Evolutionary conservation across 2,113 vertebrate genomes (phyloP).

Genomic region (Cryptomyrus ogoouensis): DNA sequence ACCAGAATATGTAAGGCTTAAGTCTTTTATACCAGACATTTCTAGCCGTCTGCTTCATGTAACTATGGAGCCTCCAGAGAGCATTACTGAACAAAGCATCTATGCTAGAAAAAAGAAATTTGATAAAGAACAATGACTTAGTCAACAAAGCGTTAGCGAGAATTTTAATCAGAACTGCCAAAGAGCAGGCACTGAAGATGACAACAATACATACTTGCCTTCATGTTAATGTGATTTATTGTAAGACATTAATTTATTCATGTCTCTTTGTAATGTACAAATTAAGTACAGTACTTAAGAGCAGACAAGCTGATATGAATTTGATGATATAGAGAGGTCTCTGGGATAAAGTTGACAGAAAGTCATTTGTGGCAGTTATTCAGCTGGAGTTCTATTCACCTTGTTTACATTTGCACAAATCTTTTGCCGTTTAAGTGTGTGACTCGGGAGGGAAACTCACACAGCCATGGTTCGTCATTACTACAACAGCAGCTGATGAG

Average conservation of each 20-base stretch:
- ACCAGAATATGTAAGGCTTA: conserved; percentile 23
- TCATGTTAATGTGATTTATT: conserved; percentile 2
- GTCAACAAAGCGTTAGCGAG: conserved; percentile 4
- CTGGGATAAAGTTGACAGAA: not conserved
- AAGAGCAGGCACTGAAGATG: conserved; percentile 21
- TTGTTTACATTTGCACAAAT: not conserved
- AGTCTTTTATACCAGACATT: conserved; percentile 28
- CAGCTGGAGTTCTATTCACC: not conserved
- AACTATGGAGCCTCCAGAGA: conserved; percentile 11
- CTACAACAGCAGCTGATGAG: not conserved
- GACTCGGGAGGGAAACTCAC: not conserved
- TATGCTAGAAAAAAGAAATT: conserved; percentile 8
- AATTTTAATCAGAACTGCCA: conserved; percentile 14
- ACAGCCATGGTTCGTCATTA: not conserved
- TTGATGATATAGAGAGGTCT: not conserved
- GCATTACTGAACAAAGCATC: conserved; percentile 17
- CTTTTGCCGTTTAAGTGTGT: not conserved
- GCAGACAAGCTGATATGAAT: not conserved
- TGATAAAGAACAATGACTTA: conserved; percentile 16
- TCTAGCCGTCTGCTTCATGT: conserved; percentile 16
- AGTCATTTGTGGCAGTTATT: not conserved
- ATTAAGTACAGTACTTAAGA: not conserved
- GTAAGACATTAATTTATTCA: not conserved
- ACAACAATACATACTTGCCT: not conserved
- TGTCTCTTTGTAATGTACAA: conserved; percentile 4